A percentile compares a stretch with the other conserved stretches of the same genome.
Evolutionary conservation across 2,888 invertebrate species (phyloP).

Genomic region (Ophion slaviceki): DNA sequence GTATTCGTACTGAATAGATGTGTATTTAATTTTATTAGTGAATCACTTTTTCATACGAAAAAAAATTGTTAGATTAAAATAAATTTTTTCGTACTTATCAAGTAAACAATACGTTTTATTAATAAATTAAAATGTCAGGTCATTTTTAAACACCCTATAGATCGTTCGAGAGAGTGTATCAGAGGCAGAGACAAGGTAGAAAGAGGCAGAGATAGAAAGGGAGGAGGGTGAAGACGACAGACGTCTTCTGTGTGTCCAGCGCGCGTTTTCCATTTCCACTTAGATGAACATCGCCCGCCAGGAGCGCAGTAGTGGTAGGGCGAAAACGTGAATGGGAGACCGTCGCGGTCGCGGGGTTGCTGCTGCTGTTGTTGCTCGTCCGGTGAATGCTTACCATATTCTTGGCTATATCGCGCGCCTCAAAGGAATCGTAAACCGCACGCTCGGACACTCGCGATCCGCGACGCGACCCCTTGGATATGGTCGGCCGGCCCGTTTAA

Average conservation of each 20-base stretch:
- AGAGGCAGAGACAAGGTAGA: neutral
- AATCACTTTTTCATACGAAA: too few species aligned
- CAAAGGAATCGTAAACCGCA: conserved; percentile 81
- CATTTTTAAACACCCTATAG: neutral
- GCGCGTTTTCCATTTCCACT: conserved; percentile 79
- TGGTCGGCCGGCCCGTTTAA: conserved; percentile 78
- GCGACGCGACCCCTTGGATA: conserved; percentile 63
- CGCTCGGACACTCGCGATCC: conserved; percentile 58
- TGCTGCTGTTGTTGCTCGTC: neutral
- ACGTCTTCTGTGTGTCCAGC: conserved; percentile 64
- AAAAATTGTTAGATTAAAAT: too few species aligned
- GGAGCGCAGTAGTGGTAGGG: too few species aligned
- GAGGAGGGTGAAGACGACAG: conserved; percentile 28
- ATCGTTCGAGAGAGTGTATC: neutral
- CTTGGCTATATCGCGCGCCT: conserved; percentile 67
- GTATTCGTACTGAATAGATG: too few species aligned
- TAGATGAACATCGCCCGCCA: conserved; percentile 72
- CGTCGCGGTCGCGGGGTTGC: neutral
- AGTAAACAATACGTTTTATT: too few species aligned
- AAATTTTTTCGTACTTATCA: too few species aligned
- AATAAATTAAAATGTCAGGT: too few species aligned
- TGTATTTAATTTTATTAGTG: too few species aligned
- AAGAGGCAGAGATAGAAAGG: conserved; percentile 1
- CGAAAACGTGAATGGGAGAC: conserved; percentile 48
- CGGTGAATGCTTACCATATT: neutral